Base-by-base conservation (phyloP, 2,113 vertebrate species). In the Canis aureus region DNA sequence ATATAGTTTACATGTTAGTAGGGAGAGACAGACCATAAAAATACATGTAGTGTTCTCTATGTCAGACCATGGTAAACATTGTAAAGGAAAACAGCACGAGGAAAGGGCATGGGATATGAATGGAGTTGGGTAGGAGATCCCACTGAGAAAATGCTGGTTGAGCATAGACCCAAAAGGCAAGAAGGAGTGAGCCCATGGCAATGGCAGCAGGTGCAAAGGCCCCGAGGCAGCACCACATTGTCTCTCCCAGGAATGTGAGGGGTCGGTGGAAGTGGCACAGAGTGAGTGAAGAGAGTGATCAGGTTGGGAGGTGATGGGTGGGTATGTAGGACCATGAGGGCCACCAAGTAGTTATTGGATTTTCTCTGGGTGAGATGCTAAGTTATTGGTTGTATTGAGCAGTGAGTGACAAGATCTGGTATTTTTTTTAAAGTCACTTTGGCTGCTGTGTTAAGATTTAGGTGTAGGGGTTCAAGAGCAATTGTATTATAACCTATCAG, bases 231-330 rank as follows among this genome's bases (percentile, higher is more conserved):
- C 11, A 5, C 15, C 16, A 2, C 55, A 12, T 2, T 0, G 43
- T 0, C 2, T 16, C 22, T 23, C 7, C 1, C 1, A 76, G 76
- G n/a, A 67, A 22, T 29, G 35, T 13, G 13, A 43, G 35, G 25
- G 51, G 0, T 23, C 0, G 1, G 11, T 11, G 64, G 11, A 23
- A 11, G 25, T 83, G 35, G 43, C 2, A 3, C 2, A 13, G 20
- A 19, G 12, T 8, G 8, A 27, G 20, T 19, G 29, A 23, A 20
- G 32, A 25, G 13, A 38, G 59, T 20, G 17, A 3, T 38, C 1
- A 2, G 9, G 13, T 22, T 20, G 53, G 32, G 43, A 25, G 60
- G 55, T 1, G 16, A 12, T 5, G 10, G 8, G 27, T 2, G 15
- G 8, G 11, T 25, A 43, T 8, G 17, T 0, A 11, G 5, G 8